Conservation (phyloP, 2,888 invertebrate genomes). For the Napeogenes inachia region DNA sequence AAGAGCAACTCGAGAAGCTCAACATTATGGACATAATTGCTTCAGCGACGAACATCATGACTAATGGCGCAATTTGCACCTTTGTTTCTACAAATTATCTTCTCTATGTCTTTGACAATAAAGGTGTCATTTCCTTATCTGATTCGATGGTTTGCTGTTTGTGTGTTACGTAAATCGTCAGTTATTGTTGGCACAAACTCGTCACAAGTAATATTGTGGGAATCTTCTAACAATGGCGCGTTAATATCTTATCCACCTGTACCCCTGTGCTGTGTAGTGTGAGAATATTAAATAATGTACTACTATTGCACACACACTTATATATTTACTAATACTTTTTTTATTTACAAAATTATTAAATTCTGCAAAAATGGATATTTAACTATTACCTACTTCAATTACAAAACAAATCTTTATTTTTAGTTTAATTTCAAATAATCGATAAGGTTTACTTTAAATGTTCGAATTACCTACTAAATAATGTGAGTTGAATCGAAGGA, state of each 20-base stretch:
- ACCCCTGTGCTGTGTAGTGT: conserved; percentile 17
- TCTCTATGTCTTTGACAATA: conserved; percentile 10
- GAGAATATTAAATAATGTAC: conserved; percentile 15
- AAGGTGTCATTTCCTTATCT: conserved; percentile 17
- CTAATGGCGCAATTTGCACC: conserved; percentile 18
- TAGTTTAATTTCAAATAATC: too few species aligned
- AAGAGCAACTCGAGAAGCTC: background rate
- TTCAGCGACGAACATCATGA: conserved; percentile 11
- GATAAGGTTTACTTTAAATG: background rate
- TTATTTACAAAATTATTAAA: too few species aligned
- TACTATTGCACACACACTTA: background rate
- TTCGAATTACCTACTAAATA: background rate
- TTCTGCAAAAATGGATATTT: too few species aligned
- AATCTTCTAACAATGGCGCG: conserved; percentile 30
- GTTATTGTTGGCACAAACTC: conserved; percentile 31
- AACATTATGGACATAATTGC: conserved; percentile 2
- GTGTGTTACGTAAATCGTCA: conserved; percentile 29
- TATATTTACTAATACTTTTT: too few species aligned
- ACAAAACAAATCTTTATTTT: too few species aligned
- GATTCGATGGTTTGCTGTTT: conserved; percentile 21
- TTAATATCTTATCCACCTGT: conserved; percentile 31
- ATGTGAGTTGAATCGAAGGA: conserved; percentile 14
- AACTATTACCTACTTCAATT: too few species aligned
- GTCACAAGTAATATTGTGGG: conserved; percentile 34
- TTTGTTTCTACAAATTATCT: background rate